A percentile compares a stretch with the other conserved stretches of the same genome.
Conservation (phyloP, 1,140 invertebrate genomes). For the Drosophila kepulauana region DNA sequence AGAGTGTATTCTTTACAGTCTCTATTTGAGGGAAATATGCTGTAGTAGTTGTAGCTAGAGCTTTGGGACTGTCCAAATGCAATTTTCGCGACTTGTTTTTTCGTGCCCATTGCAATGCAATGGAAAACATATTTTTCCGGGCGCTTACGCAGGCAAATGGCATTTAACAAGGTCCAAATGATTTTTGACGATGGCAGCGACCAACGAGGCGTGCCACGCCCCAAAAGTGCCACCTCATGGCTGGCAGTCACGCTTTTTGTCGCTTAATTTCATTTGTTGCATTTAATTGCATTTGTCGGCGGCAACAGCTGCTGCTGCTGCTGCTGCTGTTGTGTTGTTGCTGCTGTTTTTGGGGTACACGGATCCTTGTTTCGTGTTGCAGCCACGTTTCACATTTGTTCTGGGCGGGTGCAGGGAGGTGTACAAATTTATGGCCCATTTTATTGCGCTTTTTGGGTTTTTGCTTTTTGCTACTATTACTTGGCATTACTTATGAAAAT, state of each 20-base stretch:
- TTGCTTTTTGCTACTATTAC: slow-evolving; percentile 4
- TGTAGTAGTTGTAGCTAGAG: background rate
- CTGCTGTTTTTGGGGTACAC: slow-evolving; percentile 5
- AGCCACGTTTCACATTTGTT: slow-evolving; percentile 22
- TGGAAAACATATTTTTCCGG: slow-evolving; percentile 22
- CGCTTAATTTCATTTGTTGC: slow-evolving; percentile 80
- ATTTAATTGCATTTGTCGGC: slow-evolving; percentile 70
- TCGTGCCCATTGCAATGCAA: slow-evolving; percentile 4
- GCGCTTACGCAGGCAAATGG: slow-evolving; percentile 46
- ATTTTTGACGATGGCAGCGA: slow-evolving; percentile 41
- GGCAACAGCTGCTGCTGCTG: slow-evolving; percentile 14
- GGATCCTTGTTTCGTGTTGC: background rate
- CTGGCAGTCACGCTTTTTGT: slow-evolving; percentile 58
- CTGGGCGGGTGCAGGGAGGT: background rate
- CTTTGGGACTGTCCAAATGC: slow-evolving; percentile 8
- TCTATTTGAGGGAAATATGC: slow-evolving; percentile 1
- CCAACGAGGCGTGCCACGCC: slow-evolving; percentile 13
- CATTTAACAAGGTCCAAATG: slow-evolving; percentile 58
- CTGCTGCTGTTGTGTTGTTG: slow-evolving; percentile 11
- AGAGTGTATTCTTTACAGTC: slow-evolving; percentile 15
- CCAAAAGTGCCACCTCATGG: slow-evolving; percentile 26
- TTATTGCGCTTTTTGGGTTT: slow-evolving; percentile 60
- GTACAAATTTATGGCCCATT: slow-evolving; percentile 64
- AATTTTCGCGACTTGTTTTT: slow-evolving; percentile 19
- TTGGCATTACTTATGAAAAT: slow-evolving; percentile 60